Evolutionary conservation across 2,113 vertebrate genomes (phyloP).

Genomic region (Abramis brama): DNA sequence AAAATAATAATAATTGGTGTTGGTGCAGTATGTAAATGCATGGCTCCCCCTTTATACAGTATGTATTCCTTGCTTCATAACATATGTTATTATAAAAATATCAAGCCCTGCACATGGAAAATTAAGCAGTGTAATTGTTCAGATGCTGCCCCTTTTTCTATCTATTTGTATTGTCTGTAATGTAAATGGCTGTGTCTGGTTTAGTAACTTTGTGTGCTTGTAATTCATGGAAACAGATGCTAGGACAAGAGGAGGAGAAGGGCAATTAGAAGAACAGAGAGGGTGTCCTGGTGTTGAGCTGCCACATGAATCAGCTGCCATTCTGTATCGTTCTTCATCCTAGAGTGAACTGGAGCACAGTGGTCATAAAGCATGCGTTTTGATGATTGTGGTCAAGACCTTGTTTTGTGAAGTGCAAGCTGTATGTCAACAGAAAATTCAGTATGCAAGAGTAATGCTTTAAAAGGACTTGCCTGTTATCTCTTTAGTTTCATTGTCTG

Average conservation of each 20-base stretch:
- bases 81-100: background rate
- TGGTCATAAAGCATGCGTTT: constrained; percentile 5
- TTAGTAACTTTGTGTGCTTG: background rate
- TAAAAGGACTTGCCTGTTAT: background rate
- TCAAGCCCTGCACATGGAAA: constrained; percentile 16
- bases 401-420: constrained; percentile 27
- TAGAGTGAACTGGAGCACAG: background rate
- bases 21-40: background rate
- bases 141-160: background rate
- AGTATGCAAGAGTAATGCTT: constrained; percentile 29
- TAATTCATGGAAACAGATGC: constrained; percentile 8
- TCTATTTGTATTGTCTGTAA: constrained; percentile 24
- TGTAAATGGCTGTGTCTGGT: constrained; percentile 7
- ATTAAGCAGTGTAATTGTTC: constrained; percentile 43
- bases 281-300: constrained; percentile 12
- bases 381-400: constrained; percentile 17
- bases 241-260: constrained; percentile 8
- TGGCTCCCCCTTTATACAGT: background rate
- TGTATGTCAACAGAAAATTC: constrained; percentile 19
- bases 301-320: constrained; percentile 38
- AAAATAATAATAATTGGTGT: background rate
- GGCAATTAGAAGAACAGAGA: background rate
- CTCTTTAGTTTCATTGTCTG: background rate
- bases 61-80: background rate
- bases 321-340: constrained; percentile 26